Conservation (phyloP, 2,888 invertebrate species). For the Scaptomyza tumidula region DNA sequence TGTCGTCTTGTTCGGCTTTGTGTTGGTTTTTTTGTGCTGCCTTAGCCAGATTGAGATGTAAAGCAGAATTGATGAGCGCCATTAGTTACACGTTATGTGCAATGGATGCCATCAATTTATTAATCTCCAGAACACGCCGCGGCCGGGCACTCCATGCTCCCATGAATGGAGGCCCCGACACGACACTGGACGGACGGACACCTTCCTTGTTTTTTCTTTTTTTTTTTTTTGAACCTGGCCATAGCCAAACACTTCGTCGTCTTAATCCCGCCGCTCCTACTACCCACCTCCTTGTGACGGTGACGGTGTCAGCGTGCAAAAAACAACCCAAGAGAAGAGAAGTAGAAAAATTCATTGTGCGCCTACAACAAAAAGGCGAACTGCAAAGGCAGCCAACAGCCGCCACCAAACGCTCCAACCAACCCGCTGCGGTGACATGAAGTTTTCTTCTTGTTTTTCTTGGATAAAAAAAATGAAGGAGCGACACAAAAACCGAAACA, state of each 20-base stretch:
- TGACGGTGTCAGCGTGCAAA: constrained; percentile 43
- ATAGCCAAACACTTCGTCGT: constrained; percentile 59
- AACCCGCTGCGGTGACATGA: constrained; percentile 73
- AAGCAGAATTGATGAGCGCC: constrained; percentile 85
- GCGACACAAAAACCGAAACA: constrained; percentile 42
- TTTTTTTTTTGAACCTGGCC: constrained; percentile 27
- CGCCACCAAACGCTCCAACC: constrained; percentile 23
- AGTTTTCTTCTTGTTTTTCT: constrained; percentile 50
- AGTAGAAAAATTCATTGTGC: constrained; percentile 42
- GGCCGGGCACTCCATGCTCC: constrained; percentile 51
- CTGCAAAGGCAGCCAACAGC: neutral
- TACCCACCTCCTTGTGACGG: constrained; percentile 18
- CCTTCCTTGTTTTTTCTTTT: neutral
- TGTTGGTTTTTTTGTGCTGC: constrained; percentile 45
- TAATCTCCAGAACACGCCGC: constrained; percentile 85
- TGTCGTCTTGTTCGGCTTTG: constrained; percentile 9
- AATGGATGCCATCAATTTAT: constrained; percentile 86
- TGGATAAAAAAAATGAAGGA: constrained; percentile 65
- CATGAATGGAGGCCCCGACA: constrained; percentile 48
- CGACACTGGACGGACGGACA: constrained; percentile 13
- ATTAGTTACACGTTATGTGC: constrained; percentile 86
- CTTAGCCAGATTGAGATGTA: constrained; percentile 85
- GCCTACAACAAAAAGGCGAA: constrained; percentile 53
- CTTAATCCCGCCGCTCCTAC: constrained; percentile 67
- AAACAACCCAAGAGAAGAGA: constrained; percentile 16